Evolutionary conservation across 2,113 vertebrate species (phyloP).

Genomic region (Camelus dromedarius): DNA sequence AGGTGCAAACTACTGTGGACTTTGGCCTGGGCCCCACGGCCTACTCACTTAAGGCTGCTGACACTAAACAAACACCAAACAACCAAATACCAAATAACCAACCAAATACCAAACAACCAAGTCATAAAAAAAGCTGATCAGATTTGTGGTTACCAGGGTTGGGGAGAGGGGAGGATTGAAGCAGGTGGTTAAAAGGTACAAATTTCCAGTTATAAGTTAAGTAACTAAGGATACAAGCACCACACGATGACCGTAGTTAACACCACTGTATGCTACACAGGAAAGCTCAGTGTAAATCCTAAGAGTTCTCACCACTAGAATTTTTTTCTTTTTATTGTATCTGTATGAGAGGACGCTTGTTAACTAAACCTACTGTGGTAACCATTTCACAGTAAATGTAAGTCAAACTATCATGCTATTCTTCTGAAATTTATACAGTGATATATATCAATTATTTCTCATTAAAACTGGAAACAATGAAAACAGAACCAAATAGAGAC

Average conservation of each 20-base stretch:
- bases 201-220: neutral
- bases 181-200: neutral
- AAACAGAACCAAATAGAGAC: neutral
- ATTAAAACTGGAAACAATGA: neutral
- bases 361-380: neutral
- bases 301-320: neutral
- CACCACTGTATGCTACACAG: neutral
- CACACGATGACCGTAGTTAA: neutral
- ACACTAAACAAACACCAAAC: too few relatives aligned
- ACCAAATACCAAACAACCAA: neutral
- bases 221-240: neutral
- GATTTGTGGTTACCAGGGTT: neutral
- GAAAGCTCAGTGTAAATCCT: neutral
- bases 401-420: neutral
- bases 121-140: neutral
- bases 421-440: neutral
- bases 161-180: neutral
- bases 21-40: too few relatives aligned
- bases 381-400: neutral
- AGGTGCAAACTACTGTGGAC: too few relatives aligned
- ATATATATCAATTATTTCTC: neutral
- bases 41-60: too few relatives aligned
- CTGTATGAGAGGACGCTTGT: neutral
- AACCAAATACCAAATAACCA: neutral
- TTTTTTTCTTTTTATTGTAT: neutral